Evolutionary conservation across 2,797 vertebrate species (phyloP).

Genomic region (Enteromius radiatus): DNA sequence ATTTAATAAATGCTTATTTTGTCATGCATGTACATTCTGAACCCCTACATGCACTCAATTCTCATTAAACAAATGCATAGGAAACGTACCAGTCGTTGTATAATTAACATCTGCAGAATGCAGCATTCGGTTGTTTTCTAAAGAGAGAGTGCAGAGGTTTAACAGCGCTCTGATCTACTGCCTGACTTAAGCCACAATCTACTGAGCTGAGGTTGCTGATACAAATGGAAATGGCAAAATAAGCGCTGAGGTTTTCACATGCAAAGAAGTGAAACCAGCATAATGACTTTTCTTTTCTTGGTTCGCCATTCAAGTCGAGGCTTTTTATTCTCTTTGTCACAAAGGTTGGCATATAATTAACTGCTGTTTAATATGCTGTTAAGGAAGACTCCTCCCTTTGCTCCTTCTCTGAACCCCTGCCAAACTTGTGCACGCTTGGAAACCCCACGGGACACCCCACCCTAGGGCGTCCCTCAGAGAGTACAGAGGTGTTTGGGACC

Average conservation of each 20-base stretch:
- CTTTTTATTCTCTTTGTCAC: slow-evolving; percentile 78
- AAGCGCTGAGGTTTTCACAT: slow-evolving; percentile 81
- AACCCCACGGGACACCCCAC: slow-evolving; percentile 74
- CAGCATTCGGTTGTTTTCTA: slow-evolving; percentile 50
- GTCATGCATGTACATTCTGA: neutral
- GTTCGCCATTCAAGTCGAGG: slow-evolving; percentile 78
- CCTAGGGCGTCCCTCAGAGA: slow-evolving; percentile 53
- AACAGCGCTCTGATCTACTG: slow-evolving; percentile 44
- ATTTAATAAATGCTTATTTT: neutral
- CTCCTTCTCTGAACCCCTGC: slow-evolving; percentile 81
- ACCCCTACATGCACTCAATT: neutral
- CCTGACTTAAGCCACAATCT: slow-evolving; percentile 61
- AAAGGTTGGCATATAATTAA: slow-evolving; percentile 85
- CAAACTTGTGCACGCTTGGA: slow-evolving; percentile 66
- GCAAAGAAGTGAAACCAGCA: slow-evolving; percentile 79
- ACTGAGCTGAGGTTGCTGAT: slow-evolving; percentile 66
- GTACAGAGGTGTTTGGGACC: slow-evolving; percentile 39
- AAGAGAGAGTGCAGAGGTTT: slow-evolving; percentile 55
- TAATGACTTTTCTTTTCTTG: slow-evolving; percentile 85
- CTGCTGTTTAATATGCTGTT: slow-evolving; percentile 86
- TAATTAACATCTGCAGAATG: slow-evolving; percentile 29
- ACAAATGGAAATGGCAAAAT: slow-evolving; percentile 81
- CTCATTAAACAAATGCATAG: neutral
- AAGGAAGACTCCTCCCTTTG: slow-evolving; percentile 80
- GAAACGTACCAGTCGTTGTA: neutral